Percentiles rank a stretch among this genome's conserved stretches.
These are phyloP conservation scores for Heliconius hewitsoni DNA, from an alignment of 1,140 invertebrate species.

Conservation along the genomic window DNA sequence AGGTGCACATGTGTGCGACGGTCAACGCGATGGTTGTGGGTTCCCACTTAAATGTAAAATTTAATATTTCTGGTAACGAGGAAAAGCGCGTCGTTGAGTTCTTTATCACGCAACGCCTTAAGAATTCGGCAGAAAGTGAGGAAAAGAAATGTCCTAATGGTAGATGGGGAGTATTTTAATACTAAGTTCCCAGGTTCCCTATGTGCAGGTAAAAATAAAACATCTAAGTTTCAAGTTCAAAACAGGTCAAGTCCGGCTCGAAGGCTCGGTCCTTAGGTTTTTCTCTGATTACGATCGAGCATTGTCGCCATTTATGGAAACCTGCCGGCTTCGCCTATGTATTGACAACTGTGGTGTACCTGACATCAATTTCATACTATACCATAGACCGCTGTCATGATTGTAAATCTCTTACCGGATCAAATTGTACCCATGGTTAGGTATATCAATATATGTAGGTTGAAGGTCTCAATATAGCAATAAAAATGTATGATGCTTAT, in stretches of 20 bases:
- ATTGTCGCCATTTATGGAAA: constrained; percentile 72
- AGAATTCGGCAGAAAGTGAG: too few relatives aligned
- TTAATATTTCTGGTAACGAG: too few relatives aligned
- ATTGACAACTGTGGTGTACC: constrained; percentile 78
- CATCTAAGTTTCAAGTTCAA: constrained; percentile 30
- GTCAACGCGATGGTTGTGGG: too few relatives aligned
- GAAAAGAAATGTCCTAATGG: too few relatives aligned
- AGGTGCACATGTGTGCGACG: too few relatives aligned
- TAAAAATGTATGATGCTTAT: background rate
- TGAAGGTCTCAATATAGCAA: background rate
- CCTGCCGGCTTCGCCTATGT: constrained; percentile 58
- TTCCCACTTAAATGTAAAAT: too few relatives aligned
- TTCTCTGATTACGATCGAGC: constrained; percentile 69
- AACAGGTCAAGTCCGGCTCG: constrained; percentile 73
- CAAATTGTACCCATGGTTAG: background rate
- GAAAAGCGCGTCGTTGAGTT: too few relatives aligned
- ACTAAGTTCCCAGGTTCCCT: too few relatives aligned
- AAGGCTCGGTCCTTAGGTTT: constrained; percentile 62
- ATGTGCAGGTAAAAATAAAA: too few relatives aligned
- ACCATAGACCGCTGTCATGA: background rate
- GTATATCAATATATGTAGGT: background rate
- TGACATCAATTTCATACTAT: constrained; percentile 50
- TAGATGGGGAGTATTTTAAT: too few relatives aligned
- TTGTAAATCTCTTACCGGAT: background rate
- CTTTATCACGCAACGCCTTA: too few relatives aligned